Base-by-base conservation (phyloP, 2,888 invertebrate genomes). In the Metellina segmentata region DNA sequence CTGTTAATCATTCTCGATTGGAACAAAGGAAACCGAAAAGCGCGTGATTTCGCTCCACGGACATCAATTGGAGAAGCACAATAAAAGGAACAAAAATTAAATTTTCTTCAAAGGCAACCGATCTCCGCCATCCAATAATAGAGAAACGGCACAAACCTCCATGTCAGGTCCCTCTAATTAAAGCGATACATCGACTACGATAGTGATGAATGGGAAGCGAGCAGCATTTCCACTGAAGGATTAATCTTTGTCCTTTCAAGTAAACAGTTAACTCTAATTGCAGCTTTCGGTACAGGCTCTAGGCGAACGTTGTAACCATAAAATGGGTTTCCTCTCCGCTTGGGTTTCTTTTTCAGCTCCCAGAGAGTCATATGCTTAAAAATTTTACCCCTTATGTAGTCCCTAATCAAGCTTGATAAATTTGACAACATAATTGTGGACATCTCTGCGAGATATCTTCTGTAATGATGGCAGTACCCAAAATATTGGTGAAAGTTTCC, bases 251-350 rank as follows among this genome's bases (percentile, higher is more conserved):
- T 87, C 87, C 34, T 49, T 53, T 69, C 48, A n/a, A 87, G 87
- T 72, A 87, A 87, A 87, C 81, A 87, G 79, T 61, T 72, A 79
- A 53, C 81, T 87, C 71, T 87, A 87, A 87, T 87, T 87, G 79
- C 79, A 87, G 52, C 81, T 79, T 79, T 34, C 34, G 34, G 34
- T 34, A 34, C 4, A 34, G 34, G 34, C 34, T 34, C 34, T 34
- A 4, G 34, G 34, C 1, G 34, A 34, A 34, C 34, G 34, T 34
- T 53, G 34, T 19, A 53, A 52, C 74, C 61, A 61, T 61, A 11
- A 5, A 61, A 16, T 61, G 13, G 16, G 61, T 16, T 34, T 34
- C 13, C 61, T 61, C 11, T 61, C 61, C 9, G 11, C 61, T 16
- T 16, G 11, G 13, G 61, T 61, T 61, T 61, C 34, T 34, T 61